Conservation (phyloP, 2,113 vertebrate genomes). For the Telmatochromis sp. region DNA sequence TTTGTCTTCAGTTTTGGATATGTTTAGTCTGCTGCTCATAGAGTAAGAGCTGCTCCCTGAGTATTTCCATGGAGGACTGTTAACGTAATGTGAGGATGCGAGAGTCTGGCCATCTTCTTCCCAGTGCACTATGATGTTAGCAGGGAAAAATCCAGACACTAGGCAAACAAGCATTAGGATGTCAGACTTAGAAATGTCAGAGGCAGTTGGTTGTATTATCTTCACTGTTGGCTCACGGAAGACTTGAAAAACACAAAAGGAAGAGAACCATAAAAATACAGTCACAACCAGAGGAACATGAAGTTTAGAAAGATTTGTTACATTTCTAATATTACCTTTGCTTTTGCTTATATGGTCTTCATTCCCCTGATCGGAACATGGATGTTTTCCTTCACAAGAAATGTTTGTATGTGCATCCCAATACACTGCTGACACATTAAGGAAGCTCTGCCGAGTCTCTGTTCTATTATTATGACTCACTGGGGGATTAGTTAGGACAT, state of each 20-base stretch:
- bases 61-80: slow-evolving; percentile 23
- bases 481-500: neutral
- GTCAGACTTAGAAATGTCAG: slow-evolving; percentile 2
- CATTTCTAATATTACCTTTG: slow-evolving; percentile 1
- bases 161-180: slow-evolving; percentile 32
- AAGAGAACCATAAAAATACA: neutral
- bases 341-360: slow-evolving; percentile 33
- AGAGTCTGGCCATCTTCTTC: neutral
- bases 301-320: neutral
- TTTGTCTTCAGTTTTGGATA: neutral
- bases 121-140: slow-evolving; percentile 53
- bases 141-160: slow-evolving; percentile 54
- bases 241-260: neutral
- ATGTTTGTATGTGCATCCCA: slow-evolving; percentile 41
- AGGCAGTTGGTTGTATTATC: slow-evolving; percentile 23
- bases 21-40: slow-evolving; percentile 40
- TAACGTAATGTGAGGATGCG: slow-evolving; percentile 9
- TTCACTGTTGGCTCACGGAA: neutral
- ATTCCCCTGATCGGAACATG: slow-evolving; percentile 10
- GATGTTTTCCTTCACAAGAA: slow-evolving; percentile 56
- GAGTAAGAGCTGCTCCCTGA: slow-evolving; percentile 19
- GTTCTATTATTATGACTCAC: slow-evolving; percentile 49
- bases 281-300: neutral
- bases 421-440: neutral
- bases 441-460: slow-evolving; percentile 33